These are phyloP conservation scores for Zoanthus sociatus DNA, from an alignment of 92 coral and sea anemone genomes.

Conservation along the genomic window DNA sequence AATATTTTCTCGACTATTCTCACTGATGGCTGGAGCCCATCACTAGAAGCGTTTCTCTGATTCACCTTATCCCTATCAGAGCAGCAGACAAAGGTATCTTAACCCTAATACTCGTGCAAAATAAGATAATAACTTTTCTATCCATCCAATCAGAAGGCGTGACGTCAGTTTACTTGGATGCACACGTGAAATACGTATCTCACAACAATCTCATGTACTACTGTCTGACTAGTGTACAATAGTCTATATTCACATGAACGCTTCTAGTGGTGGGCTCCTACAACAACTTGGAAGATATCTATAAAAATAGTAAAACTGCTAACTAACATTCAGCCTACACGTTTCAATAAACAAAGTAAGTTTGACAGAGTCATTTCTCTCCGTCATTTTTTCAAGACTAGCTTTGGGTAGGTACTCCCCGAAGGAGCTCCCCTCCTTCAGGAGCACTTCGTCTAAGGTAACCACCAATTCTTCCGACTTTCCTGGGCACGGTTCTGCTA, in stretches of 20 bases:
- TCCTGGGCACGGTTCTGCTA: slow-evolving; percentile 6
- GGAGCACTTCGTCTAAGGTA: slow-evolving; percentile 12
- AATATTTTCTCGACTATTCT: neutral
- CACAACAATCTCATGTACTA: neutral
- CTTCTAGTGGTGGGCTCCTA: slow-evolving; percentile 7
- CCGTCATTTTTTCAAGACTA: slow-evolving; percentile 21
- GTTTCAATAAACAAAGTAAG: slow-evolving; percentile 16
- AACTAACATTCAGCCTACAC: slow-evolving; percentile 4
- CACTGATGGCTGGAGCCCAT: neutral
- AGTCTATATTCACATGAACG: neutral
- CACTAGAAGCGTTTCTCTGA: neutral
- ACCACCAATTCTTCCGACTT: neutral
- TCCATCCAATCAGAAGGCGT: neutral
- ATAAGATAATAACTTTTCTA: neutral
- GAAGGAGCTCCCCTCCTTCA: slow-evolving; percentile 1
- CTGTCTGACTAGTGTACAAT: neutral
- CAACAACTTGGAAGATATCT: neutral
- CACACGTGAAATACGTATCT: neutral
- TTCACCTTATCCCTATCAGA: neutral
- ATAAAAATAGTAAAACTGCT: neutral
- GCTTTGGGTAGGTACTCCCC: slow-evolving; percentile 14
- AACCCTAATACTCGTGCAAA: neutral
- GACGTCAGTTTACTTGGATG: neutral
- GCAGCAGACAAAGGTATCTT: neutral
- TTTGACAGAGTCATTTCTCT: slow-evolving; percentile 17